A percentile compares a stretch with the other conserved stretches of the same genome.
Conservation (phyloP, 2,888 invertebrate genomes). For the Timandra comae region DNA sequence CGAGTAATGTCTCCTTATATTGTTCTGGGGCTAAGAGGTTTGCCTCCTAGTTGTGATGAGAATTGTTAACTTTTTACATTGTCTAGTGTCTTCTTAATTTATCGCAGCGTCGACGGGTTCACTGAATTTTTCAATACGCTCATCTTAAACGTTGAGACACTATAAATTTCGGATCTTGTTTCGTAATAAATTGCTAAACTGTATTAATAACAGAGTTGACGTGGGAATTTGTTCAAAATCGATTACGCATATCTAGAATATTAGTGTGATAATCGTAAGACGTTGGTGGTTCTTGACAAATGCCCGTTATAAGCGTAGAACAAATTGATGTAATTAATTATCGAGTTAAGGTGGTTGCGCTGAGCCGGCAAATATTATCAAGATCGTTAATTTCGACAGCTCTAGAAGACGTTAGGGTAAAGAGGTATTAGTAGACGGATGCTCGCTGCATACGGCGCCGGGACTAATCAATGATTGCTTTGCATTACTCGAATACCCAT, state of each 20-base stretch:
- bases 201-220: constrained; percentile 46
- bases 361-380: constrained; percentile 74
- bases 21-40: constrained; percentile 75
- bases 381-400: constrained; percentile 73
- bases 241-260: constrained; percentile 74
- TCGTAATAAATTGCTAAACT: constrained; percentile 51
- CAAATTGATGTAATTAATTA: constrained; percentile 74
- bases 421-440: constrained; percentile 47
- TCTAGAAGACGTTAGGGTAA: constrained; percentile 37
- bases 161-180: constrained; percentile 31
- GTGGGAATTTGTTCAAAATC: constrained; percentile 50
- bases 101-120: constrained; percentile 26
- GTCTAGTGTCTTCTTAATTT: constrained; percentile 51
- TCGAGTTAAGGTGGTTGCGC: constrained; percentile 57
- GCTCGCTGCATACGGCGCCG: constrained; percentile 38
- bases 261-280: constrained; percentile 67
- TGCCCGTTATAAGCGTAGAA: constrained; percentile 71
- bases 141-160: constrained; percentile 17
- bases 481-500: constrained; percentile 6
- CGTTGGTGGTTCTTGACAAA: constrained; percentile 67
- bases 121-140: constrained; percentile 42
- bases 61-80: constrained; percentile 67
- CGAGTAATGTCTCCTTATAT: constrained; percentile 74
- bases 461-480: constrained; percentile 11
- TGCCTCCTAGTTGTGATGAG: constrained; percentile 63